phyloP scores from a whole-genome alignment of 2,888 invertebrate genomes.

The Anoncus sp. region DNA sequence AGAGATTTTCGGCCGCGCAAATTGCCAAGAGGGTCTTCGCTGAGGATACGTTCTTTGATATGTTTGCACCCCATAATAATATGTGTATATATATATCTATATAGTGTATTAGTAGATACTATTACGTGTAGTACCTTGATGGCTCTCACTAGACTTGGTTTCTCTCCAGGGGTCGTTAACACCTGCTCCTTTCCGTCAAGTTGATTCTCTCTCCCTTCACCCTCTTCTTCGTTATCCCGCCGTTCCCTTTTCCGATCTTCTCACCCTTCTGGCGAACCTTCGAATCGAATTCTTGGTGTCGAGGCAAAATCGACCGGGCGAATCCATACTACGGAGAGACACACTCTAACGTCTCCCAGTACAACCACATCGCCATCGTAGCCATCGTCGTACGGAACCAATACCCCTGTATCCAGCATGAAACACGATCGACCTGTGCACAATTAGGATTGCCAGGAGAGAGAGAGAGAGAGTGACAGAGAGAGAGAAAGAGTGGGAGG shows the following conservation, averaged over 20 bases:
- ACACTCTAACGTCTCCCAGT: conserved; percentile 4
- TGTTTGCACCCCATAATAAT: conserved; percentile 50
- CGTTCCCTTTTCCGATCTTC: conserved; percentile 40
- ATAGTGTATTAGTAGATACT: conserved; percentile 28
- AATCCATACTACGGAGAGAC: conserved; percentile 39
- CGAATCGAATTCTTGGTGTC: conserved; percentile 25
- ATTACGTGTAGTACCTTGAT: conserved; percentile 31
- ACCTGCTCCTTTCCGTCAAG: conserved; percentile 77
- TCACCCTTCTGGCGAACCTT: conserved; percentile 27
- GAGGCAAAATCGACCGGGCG: conserved; percentile 37
- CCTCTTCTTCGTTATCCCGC: conserved; percentile 25
- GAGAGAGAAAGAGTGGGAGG: conserved; percentile 34
- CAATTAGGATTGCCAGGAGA: conserved; percentile 67
- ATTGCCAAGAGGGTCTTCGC: conserved; percentile 48
- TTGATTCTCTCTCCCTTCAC: conserved; percentile 59
- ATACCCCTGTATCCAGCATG: conserved; percentile 72
- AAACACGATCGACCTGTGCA: conserved; percentile 73
- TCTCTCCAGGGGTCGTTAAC: conserved; percentile 75
- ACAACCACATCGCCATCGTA: conserved; percentile 39
- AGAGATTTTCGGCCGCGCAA: conserved; percentile 50
- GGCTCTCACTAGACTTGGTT: conserved; percentile 49
- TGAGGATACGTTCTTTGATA: conserved; percentile 39
- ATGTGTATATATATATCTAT: conserved; percentile 3
- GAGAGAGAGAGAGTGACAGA: conserved; percentile 2
- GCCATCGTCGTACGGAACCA: conserved; percentile 61